Evolutionary conservation across 2,888 invertebrate genomes (phyloP), one percentile per base, ranked within the genome.

Genomic region (Enchytraeus crypticus): DNA sequence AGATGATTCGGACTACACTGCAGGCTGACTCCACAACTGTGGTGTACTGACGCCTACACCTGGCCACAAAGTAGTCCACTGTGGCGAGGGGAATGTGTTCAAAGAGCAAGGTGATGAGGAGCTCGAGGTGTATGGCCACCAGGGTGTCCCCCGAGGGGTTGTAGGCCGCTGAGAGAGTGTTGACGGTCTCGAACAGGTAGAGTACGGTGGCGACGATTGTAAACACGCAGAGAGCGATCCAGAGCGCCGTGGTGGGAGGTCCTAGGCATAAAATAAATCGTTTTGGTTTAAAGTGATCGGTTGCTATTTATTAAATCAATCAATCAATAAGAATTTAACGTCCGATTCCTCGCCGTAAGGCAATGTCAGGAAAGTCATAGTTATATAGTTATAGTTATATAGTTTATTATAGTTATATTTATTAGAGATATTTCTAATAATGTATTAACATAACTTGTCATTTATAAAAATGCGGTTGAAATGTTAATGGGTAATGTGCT

Each of bases 1-100:
- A 65, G 2, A 63, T 38, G 30, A 65, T 57, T 18, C 60, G 45
- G 11, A 54, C 49, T 5, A 43, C 51, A 21, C 54, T 55, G 23
- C 54, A 59, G n/a, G 54, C 30, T 2, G 63, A 55, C 33, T 58
- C 57, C 5, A 58, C 8, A 14, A 33, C 59, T 14, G 53, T 59
- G 0, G 33, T 54, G 29, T 59, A 62, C 51, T 51, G 27, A 26
- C 51, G 33, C 14, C 61, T 56, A 30, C 61, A 61, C 11, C 58
- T 53, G 5, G 34, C 46, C 21, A 61, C 54, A 53, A 64, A 64
- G 57, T 60, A 64, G 34, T 61, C 57, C 23, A 59, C 59, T 11
- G 61, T 59, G 2, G 59, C 59, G 23, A 64, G 49, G 11, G 64
- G 64, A 21, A 64, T 59, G n/a, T 64, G 61, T 56, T 64, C 61